Evolutionary conservation across 2,113 vertebrate species (phyloP).

Genomic region (Daphoenositta chrysoptera): DNA sequence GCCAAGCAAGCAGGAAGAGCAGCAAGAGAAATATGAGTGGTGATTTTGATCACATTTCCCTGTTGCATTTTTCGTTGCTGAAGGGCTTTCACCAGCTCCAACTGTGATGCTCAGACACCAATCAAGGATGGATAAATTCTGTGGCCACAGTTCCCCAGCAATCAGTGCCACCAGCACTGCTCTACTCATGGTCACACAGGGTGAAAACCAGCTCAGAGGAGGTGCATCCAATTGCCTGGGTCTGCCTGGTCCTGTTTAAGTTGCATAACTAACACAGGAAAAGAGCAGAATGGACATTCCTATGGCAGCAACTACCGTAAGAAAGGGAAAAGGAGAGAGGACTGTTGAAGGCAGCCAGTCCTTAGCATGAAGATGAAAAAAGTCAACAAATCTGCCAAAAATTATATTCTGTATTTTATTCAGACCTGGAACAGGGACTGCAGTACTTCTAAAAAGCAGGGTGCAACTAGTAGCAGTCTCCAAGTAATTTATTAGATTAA

Average conservation of each 20-base stretch:
- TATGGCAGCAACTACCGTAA: not conserved
- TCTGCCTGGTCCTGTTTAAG: not conserved
- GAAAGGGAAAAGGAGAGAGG: not conserved
- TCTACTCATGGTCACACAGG: not conserved
- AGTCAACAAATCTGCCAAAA: not conserved
- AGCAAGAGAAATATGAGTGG: not conserved
- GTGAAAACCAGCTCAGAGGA: not conserved
- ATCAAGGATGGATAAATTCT: not conserved
- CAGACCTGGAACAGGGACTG: not conserved
- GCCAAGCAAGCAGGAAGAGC: not conserved
- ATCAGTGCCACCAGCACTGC: not conserved
- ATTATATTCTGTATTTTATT: not conserved
- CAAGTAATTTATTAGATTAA: not conserved
- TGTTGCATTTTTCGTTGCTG: not conserved
- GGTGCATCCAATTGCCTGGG: not conserved
- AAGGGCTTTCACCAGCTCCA: not conserved
- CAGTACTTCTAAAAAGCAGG: not conserved
- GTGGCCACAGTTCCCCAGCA: not conserved
- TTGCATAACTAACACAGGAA: not conserved
- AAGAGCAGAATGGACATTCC: not conserved
- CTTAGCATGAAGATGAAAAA: not conserved
- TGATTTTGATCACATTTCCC: not conserved
- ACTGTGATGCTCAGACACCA: accelerated
- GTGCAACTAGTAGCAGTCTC: not conserved
- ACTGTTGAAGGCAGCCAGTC: not conserved